These are phyloP conservation scores for Ceraclea dissimilis DNA, from an alignment of 2,888 invertebrate species.

Conservation along the genomic window DNA sequence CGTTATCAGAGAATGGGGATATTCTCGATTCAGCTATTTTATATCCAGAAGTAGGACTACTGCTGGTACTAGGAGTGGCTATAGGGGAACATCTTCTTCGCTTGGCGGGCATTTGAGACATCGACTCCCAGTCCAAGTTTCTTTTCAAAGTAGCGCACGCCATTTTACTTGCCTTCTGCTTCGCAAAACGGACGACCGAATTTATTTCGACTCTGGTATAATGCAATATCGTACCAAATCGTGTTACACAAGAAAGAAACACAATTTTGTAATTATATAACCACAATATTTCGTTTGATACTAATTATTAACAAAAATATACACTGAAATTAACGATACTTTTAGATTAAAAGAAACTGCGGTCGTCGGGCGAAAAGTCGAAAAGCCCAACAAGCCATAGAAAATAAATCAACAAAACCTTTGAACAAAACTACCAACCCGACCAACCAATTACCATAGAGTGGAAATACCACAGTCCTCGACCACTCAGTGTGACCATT, in stretches of 20 bases:
- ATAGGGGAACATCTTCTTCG: constrained; percentile 87
- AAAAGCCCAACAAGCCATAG: no score
- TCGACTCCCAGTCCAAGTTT: constrained; percentile 90
- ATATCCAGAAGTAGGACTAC: constrained; percentile 39
- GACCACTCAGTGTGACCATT: no score
- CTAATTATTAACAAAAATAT: background rate
- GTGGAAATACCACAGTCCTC: no score
- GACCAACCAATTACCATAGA: no score
- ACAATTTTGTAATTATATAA: background rate
- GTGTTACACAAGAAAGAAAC: background rate
- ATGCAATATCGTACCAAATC: background rate
- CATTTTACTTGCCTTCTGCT: constrained; percentile 75
- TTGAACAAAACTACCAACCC: no score
- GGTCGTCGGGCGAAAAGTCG: background rate
- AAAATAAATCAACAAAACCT: no score
- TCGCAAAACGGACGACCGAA: constrained; percentile 38
- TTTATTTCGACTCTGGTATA: background rate
- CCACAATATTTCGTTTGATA: constrained; percentile 2
- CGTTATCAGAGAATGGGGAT: constrained; percentile 77
- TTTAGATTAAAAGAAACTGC: no score
- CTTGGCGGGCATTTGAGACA: constrained; percentile 81
- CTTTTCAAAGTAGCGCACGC: constrained; percentile 97
- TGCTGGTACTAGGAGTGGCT: constrained; percentile 49
- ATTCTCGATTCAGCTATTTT: constrained; percentile 53
- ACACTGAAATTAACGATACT: background rate